These are phyloP conservation scores for Hirundo rustica DNA, from an alignment of 2,797 vertebrate species.

Conservation along the genomic window DNA sequence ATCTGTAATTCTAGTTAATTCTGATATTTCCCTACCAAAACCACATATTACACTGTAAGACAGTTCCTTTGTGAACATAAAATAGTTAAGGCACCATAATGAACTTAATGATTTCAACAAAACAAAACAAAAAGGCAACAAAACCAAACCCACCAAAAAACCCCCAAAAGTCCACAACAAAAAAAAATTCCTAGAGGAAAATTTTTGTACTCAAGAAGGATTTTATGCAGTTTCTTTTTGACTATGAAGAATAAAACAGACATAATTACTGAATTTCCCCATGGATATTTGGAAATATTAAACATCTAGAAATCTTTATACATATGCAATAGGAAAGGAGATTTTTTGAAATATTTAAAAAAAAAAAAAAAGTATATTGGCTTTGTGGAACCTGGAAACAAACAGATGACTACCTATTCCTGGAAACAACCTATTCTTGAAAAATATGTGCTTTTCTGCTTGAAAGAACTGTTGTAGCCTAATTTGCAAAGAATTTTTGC, in stretches of 20 bases:
- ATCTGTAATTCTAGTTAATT: background rate
- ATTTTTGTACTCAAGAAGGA: background rate
- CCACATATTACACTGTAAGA: background rate
- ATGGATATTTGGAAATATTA: background rate
- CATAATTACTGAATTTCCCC: background rate
- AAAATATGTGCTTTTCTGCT: background rate
- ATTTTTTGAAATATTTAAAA: background rate
- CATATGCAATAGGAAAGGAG: background rate
- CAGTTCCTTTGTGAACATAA: slow-evolving; percentile 4
- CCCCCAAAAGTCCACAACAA: background rate
- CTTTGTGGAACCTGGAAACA: background rate
- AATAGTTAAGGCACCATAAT: background rate
- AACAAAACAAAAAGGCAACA: background rate
- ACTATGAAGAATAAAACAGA: background rate
- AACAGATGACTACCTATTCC: background rate
- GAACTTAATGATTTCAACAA: background rate
- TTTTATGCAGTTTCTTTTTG: background rate
- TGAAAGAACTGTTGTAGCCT: background rate
- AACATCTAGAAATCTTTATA: background rate
- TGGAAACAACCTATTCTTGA: background rate
- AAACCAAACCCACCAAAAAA: background rate
- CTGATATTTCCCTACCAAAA: background rate
- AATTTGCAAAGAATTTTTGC: background rate
- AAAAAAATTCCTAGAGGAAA: background rate
- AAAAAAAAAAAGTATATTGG: background rate